Conservation (phyloP, 2,888 invertebrate genomes). For the Strigamia transsilvanica region DNA sequence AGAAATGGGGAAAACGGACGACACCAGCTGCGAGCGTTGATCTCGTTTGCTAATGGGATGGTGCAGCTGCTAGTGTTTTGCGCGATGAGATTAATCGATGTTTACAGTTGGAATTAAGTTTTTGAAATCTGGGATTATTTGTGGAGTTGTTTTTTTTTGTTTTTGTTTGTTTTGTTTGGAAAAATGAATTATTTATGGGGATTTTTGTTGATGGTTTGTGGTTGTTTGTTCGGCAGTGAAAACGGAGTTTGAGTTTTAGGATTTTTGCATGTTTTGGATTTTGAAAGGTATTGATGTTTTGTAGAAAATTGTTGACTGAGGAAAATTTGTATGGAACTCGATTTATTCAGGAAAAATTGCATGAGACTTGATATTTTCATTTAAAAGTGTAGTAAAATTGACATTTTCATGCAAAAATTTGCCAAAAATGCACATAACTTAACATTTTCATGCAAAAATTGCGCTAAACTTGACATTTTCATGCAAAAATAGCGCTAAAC, state of each 20-base stretch:
- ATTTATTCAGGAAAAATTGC: too few relatives aligned
- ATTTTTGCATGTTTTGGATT: too few relatives aligned
- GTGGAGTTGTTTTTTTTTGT: background rate
- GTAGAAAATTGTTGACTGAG: too few relatives aligned
- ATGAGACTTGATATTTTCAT: background rate
- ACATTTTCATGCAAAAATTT: background rate
- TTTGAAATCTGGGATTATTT: background rate
- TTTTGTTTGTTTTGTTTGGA: background rate
- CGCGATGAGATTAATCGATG: background rate
- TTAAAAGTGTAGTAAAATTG: background rate
- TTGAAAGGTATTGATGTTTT: too few relatives aligned
- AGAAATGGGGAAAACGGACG: conserved; percentile 1
- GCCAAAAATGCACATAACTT: background rate
- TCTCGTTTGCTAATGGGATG: background rate
- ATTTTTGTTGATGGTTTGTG: too few relatives aligned
- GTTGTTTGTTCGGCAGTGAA: too few relatives aligned
- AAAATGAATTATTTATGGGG: too few relatives aligned
- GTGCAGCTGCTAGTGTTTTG: background rate
- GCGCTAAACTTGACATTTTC: background rate
- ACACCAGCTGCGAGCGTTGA: conserved; percentile 43
- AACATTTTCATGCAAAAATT: background rate
- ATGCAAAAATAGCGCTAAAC: background rate
- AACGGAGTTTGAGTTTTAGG: too few relatives aligned
- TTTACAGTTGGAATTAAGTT: background rate
- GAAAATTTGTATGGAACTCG: background rate